Conservation (phyloP, 2,797 vertebrate species). For the Hoplostethus atlanticus region DNA sequence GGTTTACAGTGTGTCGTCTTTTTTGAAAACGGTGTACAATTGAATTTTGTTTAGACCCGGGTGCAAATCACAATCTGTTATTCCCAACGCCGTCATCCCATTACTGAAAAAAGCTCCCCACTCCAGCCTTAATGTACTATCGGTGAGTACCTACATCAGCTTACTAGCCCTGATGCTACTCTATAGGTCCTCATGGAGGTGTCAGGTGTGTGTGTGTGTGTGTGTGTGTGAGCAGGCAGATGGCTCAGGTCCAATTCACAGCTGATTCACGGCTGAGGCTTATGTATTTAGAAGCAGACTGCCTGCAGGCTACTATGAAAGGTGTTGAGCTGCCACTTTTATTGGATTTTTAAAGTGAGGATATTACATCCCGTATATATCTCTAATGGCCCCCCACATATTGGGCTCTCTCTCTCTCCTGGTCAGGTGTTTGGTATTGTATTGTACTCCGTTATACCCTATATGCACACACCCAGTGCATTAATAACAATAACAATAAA, state of each 20-base stretch:
- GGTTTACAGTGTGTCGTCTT: slow-evolving; percentile 39
- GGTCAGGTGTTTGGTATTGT: slow-evolving; percentile 55
- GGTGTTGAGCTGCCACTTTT: slow-evolving; percentile 78
- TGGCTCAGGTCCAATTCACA: slow-evolving; percentile 70
- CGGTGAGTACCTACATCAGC: slow-evolving; percentile 61
- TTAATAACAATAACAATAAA: slow-evolving; percentile 89
- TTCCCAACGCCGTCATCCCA: slow-evolving; percentile 59
- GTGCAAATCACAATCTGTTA: slow-evolving; percentile 60
- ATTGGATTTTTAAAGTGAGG: slow-evolving; percentile 76
- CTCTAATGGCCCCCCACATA: slow-evolving; percentile 66
- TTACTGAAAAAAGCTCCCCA: slow-evolving; percentile 60
- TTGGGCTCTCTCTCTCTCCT: slow-evolving; percentile 49
- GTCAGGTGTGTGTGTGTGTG: slow-evolving; percentile 11
- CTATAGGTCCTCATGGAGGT: slow-evolving; percentile 49
- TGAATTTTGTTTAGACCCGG: slow-evolving; percentile 64
- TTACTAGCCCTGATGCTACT: slow-evolving; percentile 45
- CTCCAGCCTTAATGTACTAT: slow-evolving; percentile 54
- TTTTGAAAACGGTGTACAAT: slow-evolving; percentile 64
- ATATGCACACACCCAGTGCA: slow-evolving; percentile 67
- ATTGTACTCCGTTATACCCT: slow-evolving; percentile 23
- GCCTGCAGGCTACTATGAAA: slow-evolving; percentile 77
- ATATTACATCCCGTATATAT: slow-evolving; percentile 68
- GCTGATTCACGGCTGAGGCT: slow-evolving; percentile 67
- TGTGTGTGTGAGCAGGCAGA: slow-evolving; percentile 31
- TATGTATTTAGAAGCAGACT: slow-evolving; percentile 73